Percentiles rank a stretch among this genome's conserved stretches.
These are phyloP conservation scores for Campaea margaritaria DNA, from an alignment of 2,888 invertebrate species.

Conservation along the genomic window DNA sequence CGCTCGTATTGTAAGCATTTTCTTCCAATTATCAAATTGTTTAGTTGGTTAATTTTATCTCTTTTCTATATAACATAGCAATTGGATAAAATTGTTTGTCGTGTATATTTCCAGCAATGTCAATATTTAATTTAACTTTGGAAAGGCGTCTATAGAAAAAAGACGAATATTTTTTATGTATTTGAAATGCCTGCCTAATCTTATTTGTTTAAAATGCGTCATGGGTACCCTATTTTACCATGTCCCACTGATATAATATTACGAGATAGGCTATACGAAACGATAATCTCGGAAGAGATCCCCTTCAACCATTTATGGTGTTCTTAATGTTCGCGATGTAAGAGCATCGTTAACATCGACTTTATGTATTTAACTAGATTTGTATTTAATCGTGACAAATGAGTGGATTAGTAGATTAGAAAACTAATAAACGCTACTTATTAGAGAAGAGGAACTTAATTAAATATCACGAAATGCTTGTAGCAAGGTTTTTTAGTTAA, in stretches of 20 bases:
- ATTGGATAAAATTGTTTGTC: no score
- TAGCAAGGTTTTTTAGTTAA: background rate
- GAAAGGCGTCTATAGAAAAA: no score
- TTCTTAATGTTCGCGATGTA: conserved; percentile 65
- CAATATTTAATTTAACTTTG: no score
- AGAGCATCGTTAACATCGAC: conserved; percentile 66
- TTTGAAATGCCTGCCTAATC: no score
- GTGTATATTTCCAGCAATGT: no score
- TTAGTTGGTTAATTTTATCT: no score
- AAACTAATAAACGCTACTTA: conserved; percentile 39
- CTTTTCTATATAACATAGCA: no score
- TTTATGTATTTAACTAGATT: conserved; percentile 55
- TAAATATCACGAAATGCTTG: conserved; percentile 9
- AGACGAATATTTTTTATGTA: no score
- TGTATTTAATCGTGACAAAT: conserved; percentile 48
- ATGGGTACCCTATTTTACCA: conserved; percentile 14
- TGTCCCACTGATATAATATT: conserved; percentile 59
- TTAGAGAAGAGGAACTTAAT: conserved; percentile 34
- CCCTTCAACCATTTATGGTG: conserved; percentile 65
- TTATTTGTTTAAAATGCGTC: background rate
- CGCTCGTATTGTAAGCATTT: no score
- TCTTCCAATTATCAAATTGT: no score
- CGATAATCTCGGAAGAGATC: conserved; percentile 69
- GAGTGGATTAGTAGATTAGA: conserved; percentile 40
- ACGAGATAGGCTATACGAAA: conserved; percentile 55